A percentile compares a stretch with the other conserved stretches of the same genome.
These are phyloP conservation scores for Apogon talboti DNA, from an alignment of 2,797 vertebrate genomes.

Conservation along the genomic window DNA sequence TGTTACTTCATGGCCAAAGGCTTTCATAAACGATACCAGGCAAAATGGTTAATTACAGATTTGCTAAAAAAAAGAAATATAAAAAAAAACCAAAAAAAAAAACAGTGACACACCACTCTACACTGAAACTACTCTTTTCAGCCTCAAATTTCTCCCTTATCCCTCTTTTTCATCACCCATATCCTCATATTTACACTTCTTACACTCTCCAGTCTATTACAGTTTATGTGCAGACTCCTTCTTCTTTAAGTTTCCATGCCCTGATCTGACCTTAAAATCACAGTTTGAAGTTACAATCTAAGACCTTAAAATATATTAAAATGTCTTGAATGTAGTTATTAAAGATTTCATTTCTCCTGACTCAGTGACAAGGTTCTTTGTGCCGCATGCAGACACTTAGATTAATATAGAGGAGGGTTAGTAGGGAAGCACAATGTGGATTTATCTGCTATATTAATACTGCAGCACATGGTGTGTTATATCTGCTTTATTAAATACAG, in stretches of 20 bases:
- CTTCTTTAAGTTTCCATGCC: neutral
- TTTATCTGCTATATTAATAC: slow-evolving; percentile 50
- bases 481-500: slow-evolving; percentile 46
- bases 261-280: slow-evolving; percentile 40
- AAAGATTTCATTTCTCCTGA: slow-evolving; percentile 42
- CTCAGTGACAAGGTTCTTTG: slow-evolving; percentile 40
- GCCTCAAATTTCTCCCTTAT: neutral
- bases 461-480: slow-evolving; percentile 23
- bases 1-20: too few relatives aligned
- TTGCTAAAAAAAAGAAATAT: too few relatives aligned
- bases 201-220: slow-evolving; percentile 4
- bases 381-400: slow-evolving; percentile 25
- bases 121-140: neutral
- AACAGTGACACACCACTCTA: too few relatives aligned
- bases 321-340: slow-evolving; percentile 45
- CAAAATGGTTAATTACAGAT: too few relatives aligned
- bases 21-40: too few relatives aligned
- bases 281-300: slow-evolving; percentile 29
- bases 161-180: slow-evolving; percentile 25
- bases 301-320: slow-evolving; percentile 34
- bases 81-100: too few relatives aligned
- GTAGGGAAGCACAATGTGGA: slow-evolving; percentile 29
- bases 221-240: neutral
- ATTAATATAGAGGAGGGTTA: slow-evolving; percentile 36
- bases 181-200: slow-evolving; percentile 27